Conservation (phyloP, 2,888 invertebrate genomes). For the Deilephila elpenor region DNA sequence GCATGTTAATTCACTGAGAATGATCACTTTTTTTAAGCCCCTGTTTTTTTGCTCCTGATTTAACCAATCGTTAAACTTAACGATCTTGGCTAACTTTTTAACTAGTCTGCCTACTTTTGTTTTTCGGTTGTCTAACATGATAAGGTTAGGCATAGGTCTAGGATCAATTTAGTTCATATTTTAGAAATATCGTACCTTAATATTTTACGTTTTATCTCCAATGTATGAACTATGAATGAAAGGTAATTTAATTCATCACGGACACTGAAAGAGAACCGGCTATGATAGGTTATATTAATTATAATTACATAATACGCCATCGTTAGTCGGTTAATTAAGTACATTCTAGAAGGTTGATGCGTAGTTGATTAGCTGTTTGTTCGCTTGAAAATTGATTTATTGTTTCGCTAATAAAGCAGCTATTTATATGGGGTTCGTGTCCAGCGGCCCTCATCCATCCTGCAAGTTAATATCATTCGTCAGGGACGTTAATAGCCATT, state of each 20-base stretch:
- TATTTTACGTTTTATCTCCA: too few relatives aligned
- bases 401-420: slow-evolving; percentile 67
- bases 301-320: neutral
- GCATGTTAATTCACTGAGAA: too few relatives aligned
- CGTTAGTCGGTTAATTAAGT: slow-evolving; percentile 44
- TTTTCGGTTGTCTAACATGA: too few relatives aligned
- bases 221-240: too few relatives aligned
- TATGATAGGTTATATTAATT: neutral
- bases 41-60: too few relatives aligned
- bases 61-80: too few relatives aligned
- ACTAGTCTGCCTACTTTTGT: too few relatives aligned
- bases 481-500: slow-evolving; percentile 73
- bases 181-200: too few relatives aligned
- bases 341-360: slow-evolving; percentile 52
- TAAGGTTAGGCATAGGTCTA: too few relatives aligned
- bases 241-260: neutral
- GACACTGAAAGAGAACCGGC: neutral
- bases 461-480: slow-evolving; percentile 64
- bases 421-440: slow-evolving; percentile 59
- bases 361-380: slow-evolving; percentile 67
- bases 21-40: too few relatives aligned
- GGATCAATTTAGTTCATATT: too few relatives aligned
- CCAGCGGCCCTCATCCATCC: slow-evolving; percentile 50
- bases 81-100: too few relatives aligned
- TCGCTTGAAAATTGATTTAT: slow-evolving; percentile 66